Evolutionary conservation across 2,888 invertebrate genomes (phyloP).

Genomic region (Xylota segnis): DNA sequence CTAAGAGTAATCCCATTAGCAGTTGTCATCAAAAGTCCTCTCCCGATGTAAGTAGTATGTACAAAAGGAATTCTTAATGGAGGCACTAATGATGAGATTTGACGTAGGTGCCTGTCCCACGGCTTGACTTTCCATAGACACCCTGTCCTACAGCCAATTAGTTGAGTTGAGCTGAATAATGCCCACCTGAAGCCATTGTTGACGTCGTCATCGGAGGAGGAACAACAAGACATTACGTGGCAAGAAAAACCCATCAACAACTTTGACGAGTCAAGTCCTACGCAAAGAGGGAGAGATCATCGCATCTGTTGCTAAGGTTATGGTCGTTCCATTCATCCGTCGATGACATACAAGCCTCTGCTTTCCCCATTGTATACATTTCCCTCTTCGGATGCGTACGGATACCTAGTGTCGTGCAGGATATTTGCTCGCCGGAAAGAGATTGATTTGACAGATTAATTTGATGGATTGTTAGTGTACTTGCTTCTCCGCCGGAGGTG

Average conservation of each 20-base stretch:
- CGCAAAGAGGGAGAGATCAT: constrained; percentile 18
- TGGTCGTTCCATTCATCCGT: background rate
- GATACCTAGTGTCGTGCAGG: background rate
- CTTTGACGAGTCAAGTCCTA: background rate
- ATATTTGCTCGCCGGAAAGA: constrained; percentile 1
- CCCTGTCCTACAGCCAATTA: background rate
- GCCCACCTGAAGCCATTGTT: background rate
- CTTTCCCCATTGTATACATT: background rate
- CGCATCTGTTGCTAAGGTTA: constrained; percentile 15
- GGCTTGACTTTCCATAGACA: background rate
- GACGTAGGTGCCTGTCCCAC: background rate
- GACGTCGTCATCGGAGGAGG: background rate
- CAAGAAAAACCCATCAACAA: constrained; percentile 28
- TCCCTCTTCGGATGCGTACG: background rate
- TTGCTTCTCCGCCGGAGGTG: background rate
- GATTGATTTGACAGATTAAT: constrained; percentile 37
- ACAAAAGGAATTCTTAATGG: background rate
- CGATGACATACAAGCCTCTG: background rate
- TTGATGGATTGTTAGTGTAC: constrained; percentile 12
- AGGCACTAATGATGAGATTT: background rate
- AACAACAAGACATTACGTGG: background rate
- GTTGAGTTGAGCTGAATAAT: constrained; percentile 10
- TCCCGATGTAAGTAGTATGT: no score
- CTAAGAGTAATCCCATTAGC: background rate
- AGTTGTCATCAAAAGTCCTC: background rate